These are phyloP conservation scores for Teleogryllus occipitalis DNA, from an alignment of 1,140 invertebrate species.

Conservation along the genomic window DNA sequence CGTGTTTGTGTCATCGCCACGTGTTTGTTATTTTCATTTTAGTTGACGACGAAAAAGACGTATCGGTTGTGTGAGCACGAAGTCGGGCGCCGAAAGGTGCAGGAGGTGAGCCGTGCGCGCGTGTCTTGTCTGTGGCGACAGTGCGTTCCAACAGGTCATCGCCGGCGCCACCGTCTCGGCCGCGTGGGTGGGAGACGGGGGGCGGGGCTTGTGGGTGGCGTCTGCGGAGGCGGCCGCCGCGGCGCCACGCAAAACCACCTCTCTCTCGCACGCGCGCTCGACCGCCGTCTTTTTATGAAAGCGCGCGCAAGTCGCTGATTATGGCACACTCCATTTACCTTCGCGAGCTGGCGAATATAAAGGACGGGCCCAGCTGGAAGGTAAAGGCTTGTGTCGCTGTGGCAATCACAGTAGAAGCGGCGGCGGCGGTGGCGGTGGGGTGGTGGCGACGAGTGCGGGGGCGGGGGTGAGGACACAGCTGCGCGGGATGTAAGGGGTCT, in stretches of 20 bases:
- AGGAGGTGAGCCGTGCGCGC: too few relatives aligned
- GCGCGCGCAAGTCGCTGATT: not conserved
- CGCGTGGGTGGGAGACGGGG: not conserved
- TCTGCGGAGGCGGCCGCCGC: not conserved
- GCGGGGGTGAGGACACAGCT: not conserved
- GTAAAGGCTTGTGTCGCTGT: not conserved
- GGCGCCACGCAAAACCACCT: not conserved
- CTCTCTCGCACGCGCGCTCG: not conserved
- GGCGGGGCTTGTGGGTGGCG: not conserved
- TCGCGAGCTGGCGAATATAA: not conserved
- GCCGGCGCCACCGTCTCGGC: too few relatives aligned
- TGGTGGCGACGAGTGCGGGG: not conserved
- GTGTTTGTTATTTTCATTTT: too few relatives aligned
- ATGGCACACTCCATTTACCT: not conserved
- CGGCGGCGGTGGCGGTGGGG: too few relatives aligned
- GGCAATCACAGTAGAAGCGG: not conserved
- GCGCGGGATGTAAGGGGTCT: not conserved
- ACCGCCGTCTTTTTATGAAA: not conserved
- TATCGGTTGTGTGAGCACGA: too few relatives aligned
- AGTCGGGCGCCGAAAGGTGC: too few relatives aligned
- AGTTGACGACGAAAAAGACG: too few relatives aligned
- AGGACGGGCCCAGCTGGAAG: not conserved
- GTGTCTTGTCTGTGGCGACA: too few relatives aligned
- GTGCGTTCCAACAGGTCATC: not conserved
- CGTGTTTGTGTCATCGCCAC: too few relatives aligned